A percentile compares a stretch with the other conserved stretches of the same genome.
Conservation (phyloP, 2,888 invertebrate species). For the Tipula unca region DNA sequence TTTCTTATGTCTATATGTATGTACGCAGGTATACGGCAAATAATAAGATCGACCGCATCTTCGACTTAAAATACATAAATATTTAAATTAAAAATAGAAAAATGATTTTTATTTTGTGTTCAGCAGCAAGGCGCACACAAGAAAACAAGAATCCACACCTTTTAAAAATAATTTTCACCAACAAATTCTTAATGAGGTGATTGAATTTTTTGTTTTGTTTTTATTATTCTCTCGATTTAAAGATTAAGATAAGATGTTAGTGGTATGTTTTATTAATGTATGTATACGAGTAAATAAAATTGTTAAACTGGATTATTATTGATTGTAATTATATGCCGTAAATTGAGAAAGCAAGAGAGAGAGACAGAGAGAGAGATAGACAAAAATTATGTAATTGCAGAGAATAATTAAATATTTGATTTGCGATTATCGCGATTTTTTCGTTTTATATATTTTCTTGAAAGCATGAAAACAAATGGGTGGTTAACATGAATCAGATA, state of each 20-base stretch:
- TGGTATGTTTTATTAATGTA: neutral
- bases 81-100: neutral
- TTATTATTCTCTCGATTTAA: neutral
- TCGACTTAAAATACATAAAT: neutral
- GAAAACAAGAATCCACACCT: neutral
- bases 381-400: neutral
- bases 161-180: neutral
- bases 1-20: neutral
- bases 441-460: neutral
- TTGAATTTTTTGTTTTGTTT: neutral
- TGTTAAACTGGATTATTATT: neutral
- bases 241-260: neutral
- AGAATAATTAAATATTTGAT: neutral
- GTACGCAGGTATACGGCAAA: too few relatives aligned
- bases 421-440: slow-evolving; percentile 14
- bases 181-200: neutral
- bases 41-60: neutral
- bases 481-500: slow-evolving; percentile 14
- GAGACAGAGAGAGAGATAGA: neutral
- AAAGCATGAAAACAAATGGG: neutral
- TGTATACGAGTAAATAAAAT: neutral
- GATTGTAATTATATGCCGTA: neutral
- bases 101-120: neutral
- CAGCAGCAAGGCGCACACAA: neutral
- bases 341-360: neutral